Conservation (phyloP, 2,888 invertebrate species). For the Chironomus riparius region DNA sequence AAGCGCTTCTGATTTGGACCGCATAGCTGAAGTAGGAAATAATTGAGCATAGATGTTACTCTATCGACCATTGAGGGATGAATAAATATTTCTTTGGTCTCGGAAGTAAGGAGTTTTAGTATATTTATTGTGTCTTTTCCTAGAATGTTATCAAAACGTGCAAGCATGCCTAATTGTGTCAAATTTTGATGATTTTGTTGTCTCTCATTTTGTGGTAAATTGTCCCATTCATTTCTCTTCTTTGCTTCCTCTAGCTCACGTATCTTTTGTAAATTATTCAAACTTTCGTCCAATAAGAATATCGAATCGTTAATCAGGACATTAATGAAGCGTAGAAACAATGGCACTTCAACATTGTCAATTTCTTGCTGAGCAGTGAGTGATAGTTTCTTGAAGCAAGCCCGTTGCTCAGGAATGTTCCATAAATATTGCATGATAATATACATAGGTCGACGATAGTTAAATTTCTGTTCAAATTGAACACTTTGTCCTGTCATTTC, state of each 20-base stretch:
- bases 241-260: slow-evolving; percentile 69
- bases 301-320: slow-evolving; percentile 96
- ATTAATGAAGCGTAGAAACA: slow-evolving; percentile 92
- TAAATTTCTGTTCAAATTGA: slow-evolving; percentile 94
- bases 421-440: slow-evolving; percentile 85
- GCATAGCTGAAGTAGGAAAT: slow-evolving; percentile 79
- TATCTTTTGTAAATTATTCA: slow-evolving; percentile 80
- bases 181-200: slow-evolving; percentile 63
- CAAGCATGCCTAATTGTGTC: slow-evolving; percentile 70
- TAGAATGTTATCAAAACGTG: slow-evolving; percentile 85
- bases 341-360: slow-evolving; percentile 80
- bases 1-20: slow-evolving; percentile 88
- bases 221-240: slow-evolving; percentile 64
- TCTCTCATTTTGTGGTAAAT: slow-evolving; percentile 59
- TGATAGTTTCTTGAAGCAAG: slow-evolving; percentile 65
- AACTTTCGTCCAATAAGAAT: slow-evolving; percentile 85
- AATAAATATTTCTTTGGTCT: slow-evolving; percentile 75
- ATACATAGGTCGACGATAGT: slow-evolving; percentile 93
- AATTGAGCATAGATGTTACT: slow-evolving; percentile 91
- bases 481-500: slow-evolving; percentile 96
- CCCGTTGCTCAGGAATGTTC: slow-evolving; percentile 67
- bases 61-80: slow-evolving; percentile 87
- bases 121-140: slow-evolving; percentile 81
- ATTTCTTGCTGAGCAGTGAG: slow-evolving; percentile 74
- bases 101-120: slow-evolving; percentile 65